A percentile compares a stretch with the other conserved stretches of the same genome.
Conservation (phyloP, 2,888 invertebrate species). For the Dioctria rufipes region DNA sequence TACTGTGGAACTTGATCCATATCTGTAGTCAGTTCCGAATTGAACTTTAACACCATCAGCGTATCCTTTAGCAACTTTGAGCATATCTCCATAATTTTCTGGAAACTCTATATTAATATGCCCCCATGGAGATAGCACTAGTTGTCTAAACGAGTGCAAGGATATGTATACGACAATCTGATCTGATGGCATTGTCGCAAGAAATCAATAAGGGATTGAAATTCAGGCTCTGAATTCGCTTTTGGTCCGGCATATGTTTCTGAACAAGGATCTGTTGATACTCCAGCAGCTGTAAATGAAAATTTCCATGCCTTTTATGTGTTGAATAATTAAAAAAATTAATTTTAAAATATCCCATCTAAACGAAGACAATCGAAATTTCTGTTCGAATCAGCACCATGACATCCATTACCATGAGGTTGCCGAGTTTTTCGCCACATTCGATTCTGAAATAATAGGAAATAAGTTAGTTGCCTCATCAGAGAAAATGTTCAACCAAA, state of each 20-base stretch:
- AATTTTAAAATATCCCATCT: slow-evolving; percentile 62
- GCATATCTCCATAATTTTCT: slow-evolving; percentile 72
- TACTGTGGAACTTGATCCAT: slow-evolving; percentile 76
- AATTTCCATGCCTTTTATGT: not conserved
- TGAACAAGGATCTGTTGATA: slow-evolving; percentile 70
- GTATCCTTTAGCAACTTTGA: slow-evolving; percentile 74
- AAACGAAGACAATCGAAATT: slow-evolving; percentile 69
- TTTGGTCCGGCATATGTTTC: slow-evolving; percentile 73
- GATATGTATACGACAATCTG: slow-evolving; percentile 75
- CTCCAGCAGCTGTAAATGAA: slow-evolving; percentile 68
- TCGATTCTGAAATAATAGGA: slow-evolving; percentile 74
- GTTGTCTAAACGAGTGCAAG: slow-evolving; percentile 78
- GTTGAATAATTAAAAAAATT: not conserved
- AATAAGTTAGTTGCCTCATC: no score
- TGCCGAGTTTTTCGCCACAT: slow-evolving; percentile 79
- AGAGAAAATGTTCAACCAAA: slow-evolving; percentile 62
- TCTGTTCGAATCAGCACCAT: slow-evolving; percentile 69
- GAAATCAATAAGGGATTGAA: slow-evolving; percentile 72
- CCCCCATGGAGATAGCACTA: slow-evolving; percentile 76
- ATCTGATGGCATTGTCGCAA: slow-evolving; percentile 65
- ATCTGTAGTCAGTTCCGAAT: slow-evolving; percentile 73
- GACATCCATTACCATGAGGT: slow-evolving; percentile 68
- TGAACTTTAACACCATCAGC: slow-evolving; percentile 73
- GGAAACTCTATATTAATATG: slow-evolving; percentile 71
- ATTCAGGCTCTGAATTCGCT: slow-evolving; percentile 76